Evolutionary conservation across 2,113 vertebrate genomes (phyloP).

Genomic region (Perca schrenkii): DNA sequence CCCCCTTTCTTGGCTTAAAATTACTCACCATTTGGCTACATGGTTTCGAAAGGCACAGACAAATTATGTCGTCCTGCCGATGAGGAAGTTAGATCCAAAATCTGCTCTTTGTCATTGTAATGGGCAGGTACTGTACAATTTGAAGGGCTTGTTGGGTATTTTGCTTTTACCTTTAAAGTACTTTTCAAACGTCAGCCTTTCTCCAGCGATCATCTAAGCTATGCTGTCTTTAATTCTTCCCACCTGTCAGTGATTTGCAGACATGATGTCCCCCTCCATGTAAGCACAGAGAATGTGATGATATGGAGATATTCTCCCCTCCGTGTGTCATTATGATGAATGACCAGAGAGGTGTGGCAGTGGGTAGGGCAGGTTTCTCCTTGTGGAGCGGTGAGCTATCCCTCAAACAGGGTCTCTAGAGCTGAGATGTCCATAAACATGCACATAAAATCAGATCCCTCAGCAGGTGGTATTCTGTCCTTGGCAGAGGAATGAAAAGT

Average conservation of each 20-base stretch:
- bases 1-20: too few relatives aligned
- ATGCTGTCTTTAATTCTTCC: slow-evolving; percentile 36
- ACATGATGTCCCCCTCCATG: slow-evolving; percentile 29
- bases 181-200: slow-evolving; percentile 27
- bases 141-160: neutral
- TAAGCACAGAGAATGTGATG: slow-evolving; percentile 32
- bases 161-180: slow-evolving; percentile 5
- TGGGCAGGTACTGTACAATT: neutral
- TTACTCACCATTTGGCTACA: too few relatives aligned
- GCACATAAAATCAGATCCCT: slow-evolving; percentile 79
- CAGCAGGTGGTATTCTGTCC: slow-evolving; percentile 83
- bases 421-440: slow-evolving; percentile 79
- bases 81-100: neutral
- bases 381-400: slow-evolving; percentile 64
- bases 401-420: slow-evolving; percentile 68
- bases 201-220: neutral
- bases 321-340: slow-evolving; percentile 77
- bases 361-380: slow-evolving; percentile 71
- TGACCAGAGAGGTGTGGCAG: slow-evolving; percentile 73
- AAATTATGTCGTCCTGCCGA: neutral
- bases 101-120: neutral
- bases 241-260: slow-evolving; percentile 38
- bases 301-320: slow-evolving; percentile 52
- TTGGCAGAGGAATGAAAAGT: slow-evolving; percentile 74
- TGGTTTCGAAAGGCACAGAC: neutral